Base-by-base conservation (phyloP, 1,140 invertebrate genomes). In the Pissodes strobi region DNA sequence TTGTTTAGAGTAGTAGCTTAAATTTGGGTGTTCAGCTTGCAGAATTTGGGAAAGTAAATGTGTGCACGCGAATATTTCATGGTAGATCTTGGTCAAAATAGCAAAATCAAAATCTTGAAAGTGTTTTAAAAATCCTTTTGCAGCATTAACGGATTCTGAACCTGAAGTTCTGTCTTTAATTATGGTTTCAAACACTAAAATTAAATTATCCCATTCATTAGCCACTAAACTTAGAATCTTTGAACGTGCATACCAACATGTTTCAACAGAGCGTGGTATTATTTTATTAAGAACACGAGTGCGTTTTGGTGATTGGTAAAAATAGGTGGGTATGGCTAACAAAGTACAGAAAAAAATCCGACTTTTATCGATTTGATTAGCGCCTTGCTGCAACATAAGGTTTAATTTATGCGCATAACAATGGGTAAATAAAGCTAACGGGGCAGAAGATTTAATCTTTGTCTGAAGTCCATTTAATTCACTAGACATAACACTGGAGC, bases 251-350 rank as follows among this genome's bases (percentile, higher is more conserved):
- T 59, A 49, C 45, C 64, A 64, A 10, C 62, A 25, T 17, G 62
- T 64, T 58, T 23, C 19, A 22, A 22, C 27, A 45, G 30, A n/a
- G 12, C 19, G 6, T 2, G 52, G 41, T 18, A 64, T 41, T 13
- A 46, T 18, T 21, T 48, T 60, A 15, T 18, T 34, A 25, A 38
- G 13, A 37, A 58, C 56, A 18, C 15, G 37, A 3, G 64, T 52
- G 10, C 45, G 27, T 53, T 66, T 66, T 23, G 55, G 51, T 1
- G 53, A 64, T 18, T 58, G 45, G 10, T 25, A 37, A 49, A 64
- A 64, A 46, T 25, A 64, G 2, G 45, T 15, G 6, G 64, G 58
- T 43, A 66, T 59, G 13, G 41, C 45, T 27, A 46, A 59, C 17
- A 52, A 46, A 37, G 6, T 58, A 18, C 13, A 6, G 43, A 64